Conservation (phyloP, 2,888 invertebrate species). For the Operophtera brumata region DNA sequence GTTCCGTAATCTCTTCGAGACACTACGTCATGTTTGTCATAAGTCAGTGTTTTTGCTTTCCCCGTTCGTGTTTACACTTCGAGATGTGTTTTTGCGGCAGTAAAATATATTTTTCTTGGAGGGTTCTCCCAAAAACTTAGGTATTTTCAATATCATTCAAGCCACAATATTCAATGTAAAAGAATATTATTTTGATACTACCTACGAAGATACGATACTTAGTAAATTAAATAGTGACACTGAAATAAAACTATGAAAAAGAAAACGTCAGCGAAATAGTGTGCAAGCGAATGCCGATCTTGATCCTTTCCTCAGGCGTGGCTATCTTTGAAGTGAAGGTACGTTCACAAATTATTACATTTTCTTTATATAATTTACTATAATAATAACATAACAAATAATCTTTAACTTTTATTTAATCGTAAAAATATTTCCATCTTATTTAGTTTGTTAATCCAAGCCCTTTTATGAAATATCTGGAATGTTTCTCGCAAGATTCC, state of each 20-base stretch:
- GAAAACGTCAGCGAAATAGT: too few species aligned
- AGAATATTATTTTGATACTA: too few species aligned
- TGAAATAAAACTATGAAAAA: too few species aligned
- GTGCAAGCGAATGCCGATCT: neutral
- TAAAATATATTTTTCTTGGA: conserved; percentile 25
- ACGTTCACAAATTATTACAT: too few species aligned
- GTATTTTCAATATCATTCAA: conserved; percentile 4
- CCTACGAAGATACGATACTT: too few species aligned
- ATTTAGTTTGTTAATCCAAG: conserved; percentile 31
- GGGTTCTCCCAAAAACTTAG: conserved; percentile 5
- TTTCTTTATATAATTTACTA: neutral
- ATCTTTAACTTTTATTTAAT: conserved; percentile 24
- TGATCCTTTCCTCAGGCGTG: neutral
- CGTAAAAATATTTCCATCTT: conserved; percentile 28
- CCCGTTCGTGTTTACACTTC: conserved; percentile 20
- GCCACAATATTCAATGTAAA: neutral
- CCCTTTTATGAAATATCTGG: conserved; percentile 31
- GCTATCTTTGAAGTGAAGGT: neutral
- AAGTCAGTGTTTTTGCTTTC: conserved; percentile 29
- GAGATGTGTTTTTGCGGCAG: conserved; percentile 14
- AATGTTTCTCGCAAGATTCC: conserved; percentile 40
- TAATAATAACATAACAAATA: conserved; percentile 11
- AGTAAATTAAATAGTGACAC: too few species aligned
- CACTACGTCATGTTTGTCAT: conserved; percentile 37
- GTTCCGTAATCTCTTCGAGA: conserved; percentile 41